Base-by-base conservation (phyloP, 1,140 invertebrate species). In the Subanguina moxae region DNA sequence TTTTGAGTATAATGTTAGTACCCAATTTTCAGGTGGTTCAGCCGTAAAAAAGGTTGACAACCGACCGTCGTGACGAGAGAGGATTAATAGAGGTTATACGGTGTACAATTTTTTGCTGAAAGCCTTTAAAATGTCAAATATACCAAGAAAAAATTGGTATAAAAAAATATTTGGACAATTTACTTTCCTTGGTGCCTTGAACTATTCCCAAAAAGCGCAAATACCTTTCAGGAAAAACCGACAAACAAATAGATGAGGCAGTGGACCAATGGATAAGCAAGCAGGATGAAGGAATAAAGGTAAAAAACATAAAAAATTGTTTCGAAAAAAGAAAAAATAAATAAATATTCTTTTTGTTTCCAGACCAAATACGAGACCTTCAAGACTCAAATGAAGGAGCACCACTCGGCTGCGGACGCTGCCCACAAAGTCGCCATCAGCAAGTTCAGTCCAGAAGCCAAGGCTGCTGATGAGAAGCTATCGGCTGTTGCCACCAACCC, bases 391-490 rank as follows among this genome's bases (percentile, higher is more conserved):
- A 52, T 80, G 43, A 73, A 76, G 64, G 21, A 32, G 48, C 69
- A 76, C 27, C 65, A 80, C 57, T 52, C 27, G 25, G 30, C 70
- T 48, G 75, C 70, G 11, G 78, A 80, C 57, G 62, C 63, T 28
- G 77, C 77, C 19, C 77, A 80, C 59, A 38, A 71, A 42, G 71
- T 64, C n/a, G 71, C 77, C 28, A 17, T 79, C 21, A 67, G 67
- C 23, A 62, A 67, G 46, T 80, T 78, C 68, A 70, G 65, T 15
- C 68, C 77, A 42, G 77, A 70, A 42, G 77, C 77, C 58, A 73
- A 74, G 57, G 76, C 66, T 38, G 76, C 74, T 42, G 74, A 75
- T 57, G 74, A 68, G 30, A 78, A 79, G 42, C 67, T 78, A 17
- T 61, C 69, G 8, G 71, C 72, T 45, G 71, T 77, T 46, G 69